Evolutionary conservation across 2,888 invertebrate species (phyloP).

Genomic region (Myathropa florea): DNA sequence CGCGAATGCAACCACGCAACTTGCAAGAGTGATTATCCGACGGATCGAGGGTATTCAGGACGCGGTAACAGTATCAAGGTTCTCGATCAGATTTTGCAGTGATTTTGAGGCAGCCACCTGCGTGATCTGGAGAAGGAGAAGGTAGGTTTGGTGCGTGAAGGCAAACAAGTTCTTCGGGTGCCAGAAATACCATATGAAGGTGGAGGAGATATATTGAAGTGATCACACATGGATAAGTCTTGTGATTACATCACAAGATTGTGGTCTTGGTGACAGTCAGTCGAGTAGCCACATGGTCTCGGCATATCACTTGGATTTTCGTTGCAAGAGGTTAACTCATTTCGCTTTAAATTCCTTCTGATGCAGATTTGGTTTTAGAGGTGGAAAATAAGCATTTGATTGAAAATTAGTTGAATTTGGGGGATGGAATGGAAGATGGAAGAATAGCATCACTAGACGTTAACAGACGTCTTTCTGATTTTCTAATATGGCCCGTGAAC

Average conservation of each 20-base stretch:
- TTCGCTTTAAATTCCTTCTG: too few species aligned
- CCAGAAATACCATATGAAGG: neutral
- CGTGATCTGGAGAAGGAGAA: neutral
- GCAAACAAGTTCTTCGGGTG: neutral
- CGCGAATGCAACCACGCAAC: neutral
- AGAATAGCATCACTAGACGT: too few species aligned
- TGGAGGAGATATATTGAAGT: neutral
- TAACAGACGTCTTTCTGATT: too few species aligned
- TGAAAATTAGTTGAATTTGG: too few species aligned
- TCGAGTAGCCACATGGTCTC: neutral
- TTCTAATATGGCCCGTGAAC: too few species aligned
- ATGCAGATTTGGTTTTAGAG: too few species aligned
- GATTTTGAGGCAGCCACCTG: neutral
- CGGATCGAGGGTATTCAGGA: neutral
- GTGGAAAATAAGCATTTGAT: too few species aligned
- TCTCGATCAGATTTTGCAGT: neutral
- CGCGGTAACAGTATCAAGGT: constrained; percentile 6
- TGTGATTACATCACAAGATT: neutral
- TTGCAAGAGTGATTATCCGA: neutral
- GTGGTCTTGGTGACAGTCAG: too few species aligned
- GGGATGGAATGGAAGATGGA: too few species aligned
- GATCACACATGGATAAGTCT: neutral
- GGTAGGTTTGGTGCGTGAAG: neutral
- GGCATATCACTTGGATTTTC: neutral
- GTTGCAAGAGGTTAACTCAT: neutral